Conservation (phyloP, 2,113 vertebrate genomes). For the Sander vitreus region DNA sequence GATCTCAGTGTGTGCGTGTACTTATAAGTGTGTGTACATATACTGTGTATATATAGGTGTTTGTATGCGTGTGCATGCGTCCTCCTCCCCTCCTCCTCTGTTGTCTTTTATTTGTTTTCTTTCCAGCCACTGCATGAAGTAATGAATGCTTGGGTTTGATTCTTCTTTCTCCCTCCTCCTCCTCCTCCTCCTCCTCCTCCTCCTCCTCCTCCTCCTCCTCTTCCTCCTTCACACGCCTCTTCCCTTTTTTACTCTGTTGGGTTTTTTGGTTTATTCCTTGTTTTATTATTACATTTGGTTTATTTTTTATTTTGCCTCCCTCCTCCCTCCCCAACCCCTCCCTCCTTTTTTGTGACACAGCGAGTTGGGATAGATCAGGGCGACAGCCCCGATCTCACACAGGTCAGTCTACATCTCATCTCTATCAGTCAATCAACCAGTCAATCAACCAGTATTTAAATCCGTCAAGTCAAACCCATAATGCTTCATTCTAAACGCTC, state of each 20-base stretch:
- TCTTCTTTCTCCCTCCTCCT: conserved; percentile 83
- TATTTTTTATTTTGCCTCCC: conserved; percentile 77
- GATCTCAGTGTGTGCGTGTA: conserved; percentile 66
- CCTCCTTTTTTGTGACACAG: conserved; percentile 89
- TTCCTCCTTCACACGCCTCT: conserved; percentile 76
- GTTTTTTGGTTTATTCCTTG: conserved; percentile 71
- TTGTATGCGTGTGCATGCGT: conserved; percentile 72
- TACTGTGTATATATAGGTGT: conserved; percentile 69
- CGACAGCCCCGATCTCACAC: conserved; percentile 93
- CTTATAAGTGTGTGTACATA: conserved; percentile 52
- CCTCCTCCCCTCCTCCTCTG: conserved; percentile 69
- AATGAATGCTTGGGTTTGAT: conserved; percentile 85
- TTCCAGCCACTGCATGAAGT: conserved; percentile 85
- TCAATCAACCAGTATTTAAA: conserved; percentile 75
- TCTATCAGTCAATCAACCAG: conserved; percentile 84
- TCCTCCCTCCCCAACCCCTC: conserved; percentile 58
- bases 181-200: conserved; percentile 74
- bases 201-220: conserved; percentile 60
- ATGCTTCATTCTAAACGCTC: conserved; percentile 82
- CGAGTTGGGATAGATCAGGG: conserved; percentile 95
- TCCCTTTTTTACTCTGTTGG: conserved; percentile 71
- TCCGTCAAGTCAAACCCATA: conserved; percentile 78
- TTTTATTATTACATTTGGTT: conserved; percentile 79
- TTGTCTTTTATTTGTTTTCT: conserved; percentile 80
- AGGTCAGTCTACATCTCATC: conserved; percentile 91